Base-by-base conservation (phyloP, 2,888 invertebrate genomes). In the Nemurella pictetii region DNA sequence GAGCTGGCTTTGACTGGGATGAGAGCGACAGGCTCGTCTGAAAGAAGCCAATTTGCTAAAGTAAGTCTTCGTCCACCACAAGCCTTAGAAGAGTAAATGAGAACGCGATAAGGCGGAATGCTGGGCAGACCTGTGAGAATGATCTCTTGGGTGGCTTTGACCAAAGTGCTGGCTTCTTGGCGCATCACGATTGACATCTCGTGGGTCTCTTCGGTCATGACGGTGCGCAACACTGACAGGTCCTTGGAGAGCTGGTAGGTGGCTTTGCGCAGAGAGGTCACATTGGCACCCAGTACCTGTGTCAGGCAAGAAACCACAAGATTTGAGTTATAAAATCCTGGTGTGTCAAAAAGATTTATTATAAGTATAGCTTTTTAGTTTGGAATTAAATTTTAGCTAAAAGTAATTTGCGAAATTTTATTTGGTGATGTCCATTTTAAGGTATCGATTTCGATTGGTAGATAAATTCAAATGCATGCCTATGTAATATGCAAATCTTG, bases 131-230 rank as follows among this genome's bases (percentile, higher is more conserved):
- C 90, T 7, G 90, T 86, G 9, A 89, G 89, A 77, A 89, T 88
- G 83, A 92, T 88, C 35, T 89, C 88, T 86, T 93, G 91, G 3
- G 89, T 89, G 30, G 92, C 90, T 73, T 89, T 89, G 0, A 93
- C 90, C 25, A 89, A 89, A 75, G 91, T 91, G 1, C 93, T 93
- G 15, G 92, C 90, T 86, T 93, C 92, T 86, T 91, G 90, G 87
- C 91, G 91, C 0, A 91, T 89, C 7, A 89, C 88, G 29, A 92
- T 88, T 35, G 88, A 89, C 89, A 93, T 90, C 74, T 90, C 89
- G 88, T 93, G 93, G 0, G 88, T 88, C 89, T 87, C 91, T 26
- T 87, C 87, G 15, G 89, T 87, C 29, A 86, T 86, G 9, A 88
- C 87, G 5, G 87, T 87, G 78, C 88, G 87, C 12, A 89, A 82